Conservation (phyloP, 2,888 invertebrate species). For the Nasonia oneida region DNA sequence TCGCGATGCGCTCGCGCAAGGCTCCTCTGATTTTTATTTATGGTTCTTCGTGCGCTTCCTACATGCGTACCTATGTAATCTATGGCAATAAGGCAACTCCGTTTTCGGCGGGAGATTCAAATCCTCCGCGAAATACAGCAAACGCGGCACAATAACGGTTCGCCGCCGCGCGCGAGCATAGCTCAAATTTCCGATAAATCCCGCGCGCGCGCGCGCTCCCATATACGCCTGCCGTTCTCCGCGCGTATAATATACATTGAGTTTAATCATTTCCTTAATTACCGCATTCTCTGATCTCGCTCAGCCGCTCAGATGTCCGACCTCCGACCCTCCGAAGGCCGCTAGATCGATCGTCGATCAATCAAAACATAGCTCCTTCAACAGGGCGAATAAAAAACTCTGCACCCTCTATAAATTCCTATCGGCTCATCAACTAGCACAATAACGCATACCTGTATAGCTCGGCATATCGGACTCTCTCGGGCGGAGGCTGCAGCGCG, state of each 20-base stretch:
- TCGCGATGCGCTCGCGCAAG: not conserved
- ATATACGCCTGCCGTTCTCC: no score
- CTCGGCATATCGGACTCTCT: not conserved
- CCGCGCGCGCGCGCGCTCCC: no score
- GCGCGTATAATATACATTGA: not conserved
- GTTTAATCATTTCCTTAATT: not conserved
- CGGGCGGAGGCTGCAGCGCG: not conserved
- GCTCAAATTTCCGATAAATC: not conserved
- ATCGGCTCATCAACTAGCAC: slow-evolving; percentile 4
- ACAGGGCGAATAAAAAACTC: not conserved
- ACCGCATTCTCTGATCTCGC: not conserved
- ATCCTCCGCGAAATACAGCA: not conserved
- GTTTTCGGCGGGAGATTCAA: no score
- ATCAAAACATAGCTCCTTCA: not conserved
- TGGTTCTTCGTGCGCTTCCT: not conserved
- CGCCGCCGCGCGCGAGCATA: not conserved
- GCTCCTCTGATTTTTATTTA: not conserved
- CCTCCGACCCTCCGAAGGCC: not conserved
- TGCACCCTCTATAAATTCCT: not conserved
- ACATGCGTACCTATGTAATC: not conserved
- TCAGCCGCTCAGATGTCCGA: not conserved
- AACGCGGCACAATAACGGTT: not conserved
- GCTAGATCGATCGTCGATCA: not conserved
- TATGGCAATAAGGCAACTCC: no score
- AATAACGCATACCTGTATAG: not conserved